Evolutionary conservation across 1,140 invertebrate species (phyloP).

Genomic region (Danaus plexippus): DNA sequence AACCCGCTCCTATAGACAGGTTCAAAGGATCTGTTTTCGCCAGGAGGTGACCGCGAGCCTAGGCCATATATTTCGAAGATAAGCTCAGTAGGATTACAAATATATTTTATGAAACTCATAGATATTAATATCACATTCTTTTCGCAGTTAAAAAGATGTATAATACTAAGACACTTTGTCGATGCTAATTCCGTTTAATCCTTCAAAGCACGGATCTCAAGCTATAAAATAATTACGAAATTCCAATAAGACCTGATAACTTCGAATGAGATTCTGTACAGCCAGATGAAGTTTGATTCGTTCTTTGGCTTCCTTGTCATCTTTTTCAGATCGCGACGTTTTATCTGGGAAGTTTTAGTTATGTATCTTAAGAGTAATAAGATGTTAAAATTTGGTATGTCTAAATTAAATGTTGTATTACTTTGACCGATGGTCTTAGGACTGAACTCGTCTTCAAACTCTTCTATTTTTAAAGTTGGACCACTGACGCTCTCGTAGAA

Average conservation of each 20-base stretch:
- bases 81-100: no score
- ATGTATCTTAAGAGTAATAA: conserved; percentile 5
- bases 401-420: conserved; percentile 4
- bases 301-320: conserved; percentile 20
- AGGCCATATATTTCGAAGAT: conserved; percentile 6
- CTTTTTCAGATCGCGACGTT: conserved; percentile 11
- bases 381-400: background rate
- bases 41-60: conserved; percentile 86
- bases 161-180: no score
- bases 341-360: conserved; percentile 20
- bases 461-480: conserved; percentile 44
- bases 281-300: conserved; percentile 46
- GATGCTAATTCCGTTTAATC: no score
- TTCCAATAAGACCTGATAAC: conserved; percentile 40
- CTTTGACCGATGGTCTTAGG: conserved; percentile 38
- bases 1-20: conserved; percentile 54
- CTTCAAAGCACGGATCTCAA: no score
- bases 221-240: no score
- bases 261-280: conserved; percentile 49
- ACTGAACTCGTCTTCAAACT: conserved; percentile 49
- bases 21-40: conserved; percentile 85
- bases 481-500: conserved; percentile 59
- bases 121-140: no score
- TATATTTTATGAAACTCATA: no score
- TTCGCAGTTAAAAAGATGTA: no score